A percentile compares a stretch with the other conserved stretches of the same genome.
These are phyloP conservation scores for Trypoxylus dichotomus DNA, from an alignment of 1,140 invertebrate species.

Conservation along the genomic window DNA sequence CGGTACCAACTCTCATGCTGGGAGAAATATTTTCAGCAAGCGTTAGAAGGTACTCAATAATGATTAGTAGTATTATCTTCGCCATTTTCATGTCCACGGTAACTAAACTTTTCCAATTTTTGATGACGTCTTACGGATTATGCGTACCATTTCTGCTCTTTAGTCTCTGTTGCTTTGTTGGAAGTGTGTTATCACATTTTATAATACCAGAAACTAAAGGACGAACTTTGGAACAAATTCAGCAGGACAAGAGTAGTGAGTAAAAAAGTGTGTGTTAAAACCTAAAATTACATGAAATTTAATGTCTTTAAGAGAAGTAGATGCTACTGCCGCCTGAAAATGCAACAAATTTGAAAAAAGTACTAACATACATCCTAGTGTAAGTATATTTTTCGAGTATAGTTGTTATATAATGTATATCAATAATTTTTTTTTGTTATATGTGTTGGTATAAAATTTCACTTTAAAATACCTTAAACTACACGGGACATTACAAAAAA, in stretches of 20 bases:
- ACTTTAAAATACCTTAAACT: no score
- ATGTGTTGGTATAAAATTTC: no score
- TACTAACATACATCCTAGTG: no score
- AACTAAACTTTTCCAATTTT: constrained; percentile 3
- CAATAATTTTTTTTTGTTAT: no score
- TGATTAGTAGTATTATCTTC: constrained; percentile 17
- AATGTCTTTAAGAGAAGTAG: no score
- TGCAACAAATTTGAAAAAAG: no score
- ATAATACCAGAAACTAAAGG: constrained; percentile 27
- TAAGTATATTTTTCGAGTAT: no score
- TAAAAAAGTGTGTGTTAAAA: neutral
- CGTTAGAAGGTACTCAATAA: constrained; percentile 45
- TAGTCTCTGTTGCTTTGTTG: neutral
- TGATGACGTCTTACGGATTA: constrained; percentile 11
- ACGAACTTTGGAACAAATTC: constrained; percentile 24
- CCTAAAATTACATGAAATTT: no score
- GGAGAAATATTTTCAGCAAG: constrained; percentile 49
- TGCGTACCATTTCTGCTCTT: constrained; percentile 16
- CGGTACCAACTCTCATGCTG: constrained; percentile 47
- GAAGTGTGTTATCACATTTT: constrained; percentile 2
- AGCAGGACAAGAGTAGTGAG: constrained; percentile 6
- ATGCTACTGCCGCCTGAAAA: no score
- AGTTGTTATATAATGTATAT: no score
- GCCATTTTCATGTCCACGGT: neutral
- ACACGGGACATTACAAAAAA: no score